A percentile compares a stretch with the other conserved stretches of the same genome.
phyloP scores from a whole-genome alignment of 2,113 vertebrate genomes.

The Columbina picui region DNA sequence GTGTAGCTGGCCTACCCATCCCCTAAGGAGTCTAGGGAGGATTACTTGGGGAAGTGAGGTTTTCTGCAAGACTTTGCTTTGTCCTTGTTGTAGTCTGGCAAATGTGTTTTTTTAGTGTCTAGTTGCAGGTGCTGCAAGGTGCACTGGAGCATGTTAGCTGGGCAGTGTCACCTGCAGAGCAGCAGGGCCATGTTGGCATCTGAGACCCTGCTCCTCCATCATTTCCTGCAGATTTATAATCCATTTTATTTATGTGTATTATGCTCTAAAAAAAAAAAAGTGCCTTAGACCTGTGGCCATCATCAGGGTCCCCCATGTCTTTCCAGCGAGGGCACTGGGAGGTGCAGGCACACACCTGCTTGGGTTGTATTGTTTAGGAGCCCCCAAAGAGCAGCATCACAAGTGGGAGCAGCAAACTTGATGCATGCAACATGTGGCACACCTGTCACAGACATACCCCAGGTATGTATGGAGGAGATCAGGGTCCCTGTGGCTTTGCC shows the following conservation, averaged over 20 bases:
- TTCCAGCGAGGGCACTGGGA: not conserved
- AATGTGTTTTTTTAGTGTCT: not conserved
- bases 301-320: fast-evolving
- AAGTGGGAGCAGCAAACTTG: not conserved
- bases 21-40: not conserved
- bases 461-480: not conserved
- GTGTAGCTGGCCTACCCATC: not conserved
- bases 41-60: not conserved
- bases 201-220: not conserved
- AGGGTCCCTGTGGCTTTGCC: not conserved
- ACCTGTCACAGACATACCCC: not conserved
- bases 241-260: not conserved
- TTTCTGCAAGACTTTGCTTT: not conserved
- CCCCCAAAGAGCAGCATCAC: not conserved
- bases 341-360: fast-evolving
- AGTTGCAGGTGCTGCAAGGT: not conserved
- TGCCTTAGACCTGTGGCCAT: not conserved
- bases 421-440: fast-evolving
- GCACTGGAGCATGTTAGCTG: not conserved
- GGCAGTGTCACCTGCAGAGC: not conserved
- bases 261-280: not conserved
- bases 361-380: not conserved
- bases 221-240: not conserved
- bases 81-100: not conserved
- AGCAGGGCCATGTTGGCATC: fast-evolving